Evolutionary conservation across 2,113 vertebrate genomes (phyloP), one percentile per base, ranked within the genome.

Genomic region (Laticauda laticaudata): DNA sequence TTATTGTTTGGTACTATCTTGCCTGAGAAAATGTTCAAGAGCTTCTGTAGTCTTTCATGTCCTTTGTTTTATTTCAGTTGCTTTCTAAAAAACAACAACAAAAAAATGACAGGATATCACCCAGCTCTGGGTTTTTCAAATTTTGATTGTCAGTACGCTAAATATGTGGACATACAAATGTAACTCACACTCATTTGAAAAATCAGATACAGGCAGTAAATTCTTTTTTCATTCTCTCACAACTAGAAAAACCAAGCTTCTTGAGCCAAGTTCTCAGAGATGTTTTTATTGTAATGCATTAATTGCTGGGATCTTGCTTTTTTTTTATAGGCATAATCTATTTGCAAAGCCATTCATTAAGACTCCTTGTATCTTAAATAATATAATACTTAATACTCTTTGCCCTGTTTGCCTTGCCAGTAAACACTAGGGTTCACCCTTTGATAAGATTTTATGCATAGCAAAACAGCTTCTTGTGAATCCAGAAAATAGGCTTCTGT

Each of bases 401-500:
- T 93, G 61, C 18, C 64, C 57, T 87, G 94, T 87, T 92, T 86
- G 55, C 14, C 29, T 69, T 88, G 53, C 57, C 93, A 43, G 34
- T 87, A n/a, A 53, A 92, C 89, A 53, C 56, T 87, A 75, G 94
- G 88, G 39, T 69, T 95, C 55, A 89, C 24, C 89, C 69, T 94
- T 93, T 91, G 93, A 94, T 95, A 95, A 94, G 64, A 61, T 91
- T 95, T 96, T 94, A 93, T 94, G 92, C 95, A 48, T 21, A 92
- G 48, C n/a, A 93, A 94, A 96, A 91, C 51, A 56, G 88, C 92
- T 88, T 26, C 2, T 91, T 54, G 54, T 43, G 57, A 92, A 90
- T 54, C 1, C 64, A 92, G 29, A 5, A 89, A 94, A 90, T 9
- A 94, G 48, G 48, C 26, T 39, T 55, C 3, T 94, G 6, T 69